These are phyloP conservation scores for Etheostoma cragini DNA, from an alignment of 2,113 vertebrate genomes.

Conservation along the genomic window DNA sequence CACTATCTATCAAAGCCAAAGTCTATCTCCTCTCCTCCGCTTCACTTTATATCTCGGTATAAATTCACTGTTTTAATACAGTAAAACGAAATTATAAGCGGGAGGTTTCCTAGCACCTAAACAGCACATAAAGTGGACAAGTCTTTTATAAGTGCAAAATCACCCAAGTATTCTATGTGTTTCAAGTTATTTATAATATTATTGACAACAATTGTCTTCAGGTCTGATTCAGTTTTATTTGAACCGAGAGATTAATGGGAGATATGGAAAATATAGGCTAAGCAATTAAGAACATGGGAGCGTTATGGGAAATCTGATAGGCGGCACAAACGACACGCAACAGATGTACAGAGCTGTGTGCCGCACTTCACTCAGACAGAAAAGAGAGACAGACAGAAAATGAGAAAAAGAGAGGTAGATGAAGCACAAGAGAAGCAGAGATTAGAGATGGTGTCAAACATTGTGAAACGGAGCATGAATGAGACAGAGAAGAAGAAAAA, in stretches of 20 bases:
- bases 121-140: not conserved
- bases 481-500: conserved; percentile 22
- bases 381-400: conserved; percentile 49
- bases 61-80: not conserved
- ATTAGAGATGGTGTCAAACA: conserved; percentile 57
- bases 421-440: conserved; percentile 64
- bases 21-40: conserved; percentile 27
- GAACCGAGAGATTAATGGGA: conserved; percentile 4
- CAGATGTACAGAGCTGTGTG: conserved; percentile 76
- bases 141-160: not conserved
- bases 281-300: conserved; percentile 42
- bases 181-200: conserved; percentile 1
- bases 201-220: conserved; percentile 3
- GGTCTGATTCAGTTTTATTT: not conserved
- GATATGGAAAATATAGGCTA: conserved; percentile 23
- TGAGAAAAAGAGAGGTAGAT: conserved; percentile 50
- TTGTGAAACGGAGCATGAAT: conserved; percentile 35
- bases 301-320: conserved; percentile 67
- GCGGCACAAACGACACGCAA: conserved; percentile 74
- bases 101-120: not conserved
- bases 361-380: conserved; percentile 63
- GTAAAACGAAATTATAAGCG: not conserved
- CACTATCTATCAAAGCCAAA: conserved; percentile 52
- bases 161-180: not conserved
- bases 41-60: not conserved